Percentiles rank a stretch among this genome's conserved stretches.
Evolutionary conservation across 1,140 invertebrate species (phyloP).

Genomic region (Euschistus heros): DNA sequence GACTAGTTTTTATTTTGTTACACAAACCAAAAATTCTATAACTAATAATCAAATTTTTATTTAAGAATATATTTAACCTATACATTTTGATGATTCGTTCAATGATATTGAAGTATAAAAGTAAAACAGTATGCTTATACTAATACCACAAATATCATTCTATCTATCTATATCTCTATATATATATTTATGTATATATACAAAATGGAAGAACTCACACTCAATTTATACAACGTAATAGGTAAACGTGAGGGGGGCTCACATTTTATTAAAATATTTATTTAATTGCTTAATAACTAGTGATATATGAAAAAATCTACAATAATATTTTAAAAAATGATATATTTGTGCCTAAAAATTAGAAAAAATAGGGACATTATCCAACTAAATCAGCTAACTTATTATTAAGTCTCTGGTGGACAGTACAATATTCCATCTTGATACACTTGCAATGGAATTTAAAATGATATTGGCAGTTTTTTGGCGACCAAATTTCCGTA

Average conservation of each 20-base stretch:
- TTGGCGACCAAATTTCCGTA: no score
- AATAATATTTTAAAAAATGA: neutral
- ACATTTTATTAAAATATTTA: neutral
- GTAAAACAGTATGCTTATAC: slow-evolving; percentile 8
- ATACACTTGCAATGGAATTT: neutral
- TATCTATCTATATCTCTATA: no score
- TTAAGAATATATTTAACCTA: neutral
- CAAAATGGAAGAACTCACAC: slow-evolving; percentile 16
- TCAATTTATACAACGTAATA: neutral
- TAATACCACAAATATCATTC: neutral
- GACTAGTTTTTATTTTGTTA: neutral
- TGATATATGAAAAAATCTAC: no score
- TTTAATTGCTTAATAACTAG: no score
- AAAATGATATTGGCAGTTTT: no score
- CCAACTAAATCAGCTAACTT: neutral
- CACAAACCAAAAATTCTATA: neutral
- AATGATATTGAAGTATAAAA: slow-evolving; percentile 6
- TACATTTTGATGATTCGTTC: no score
- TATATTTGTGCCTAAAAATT: neutral
- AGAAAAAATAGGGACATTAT: neutral
- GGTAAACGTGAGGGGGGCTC: neutral
- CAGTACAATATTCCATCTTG: neutral
- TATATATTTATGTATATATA: slow-evolving; percentile 1
- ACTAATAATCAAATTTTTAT: neutral
- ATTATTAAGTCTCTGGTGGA: neutral